Evolutionary conservation across 2,888 invertebrate species (phyloP), one percentile per base, ranked within the genome.

Genomic region (Euplexia lucipara): DNA sequence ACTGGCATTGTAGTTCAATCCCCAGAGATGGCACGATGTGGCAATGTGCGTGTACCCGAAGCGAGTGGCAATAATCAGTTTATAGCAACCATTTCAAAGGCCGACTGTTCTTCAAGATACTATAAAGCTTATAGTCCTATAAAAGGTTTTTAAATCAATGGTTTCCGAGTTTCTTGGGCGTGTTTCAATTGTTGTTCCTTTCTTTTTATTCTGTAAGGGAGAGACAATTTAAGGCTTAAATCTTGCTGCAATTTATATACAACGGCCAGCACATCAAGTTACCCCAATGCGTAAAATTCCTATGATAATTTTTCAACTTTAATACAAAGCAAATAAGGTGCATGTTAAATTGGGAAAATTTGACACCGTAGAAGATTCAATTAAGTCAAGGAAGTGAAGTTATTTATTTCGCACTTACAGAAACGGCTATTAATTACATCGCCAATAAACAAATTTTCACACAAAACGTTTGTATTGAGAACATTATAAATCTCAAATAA

Each of bases 1-100:
- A 70, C 52, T 64, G 61, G 44, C 52, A 64, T 52, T 77, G 63
- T 70, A 56, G 20, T 44, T 20, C 47, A 68, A 54, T 66, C 78
- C 63, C 59, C 2, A 30, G 56, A 32, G 67, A 41, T 39, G 57
- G 53, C 48, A 39, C 52, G 63, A 56, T 57, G 60, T 56, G 70
- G 67, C 64, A 67, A 52, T 48, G 62, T 61, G 59, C 66, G 45
- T 58, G 65, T 69, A 14, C 53, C 56, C 51, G 64, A 69, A 73
- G 64, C 61, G 56, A 51, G 63, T 58, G 62, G 71, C 72, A 74
- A 76, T 82, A 79, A 82, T 78, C 76, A 75, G 70, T 76, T 81
- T 82, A 82, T 75, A 41, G 60, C 49, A 51, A 54, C 73, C 65
- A 74, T 77, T 77, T 54, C 56, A 58, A 61, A 60, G 57, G 59